Base-by-base conservation (phyloP, 2,888 invertebrate genomes). In the Netelia melanura region DNA sequence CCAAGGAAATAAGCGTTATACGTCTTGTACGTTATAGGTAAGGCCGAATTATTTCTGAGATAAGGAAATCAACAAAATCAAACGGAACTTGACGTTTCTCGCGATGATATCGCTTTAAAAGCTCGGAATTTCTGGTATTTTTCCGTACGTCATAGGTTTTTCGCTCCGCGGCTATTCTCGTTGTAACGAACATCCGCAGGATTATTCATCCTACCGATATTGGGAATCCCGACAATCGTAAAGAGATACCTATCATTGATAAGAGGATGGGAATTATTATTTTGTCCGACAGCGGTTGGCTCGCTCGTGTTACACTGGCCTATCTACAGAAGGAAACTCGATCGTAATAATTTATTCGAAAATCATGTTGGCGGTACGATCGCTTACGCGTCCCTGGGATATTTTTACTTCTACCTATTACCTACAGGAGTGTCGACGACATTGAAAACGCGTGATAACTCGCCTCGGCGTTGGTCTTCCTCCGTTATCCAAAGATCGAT, bases 401-500 rank as follows among this genome's bases (percentile, higher is more conserved):
- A 56, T 78, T 58, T 78, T 9, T 23, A 25, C 61, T 54, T 58
- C 62, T 30, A 21, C 78, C 68, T 58, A 17, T 17, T 17, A 17
- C 17, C 17, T 17, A 17, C 6, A 52, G 43, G 67, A 81, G 74
- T n/a, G 23, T 44, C 44, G 23, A 72, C 38, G 74, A 56, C 58
- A 61, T 65, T 43, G 44, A 10, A 23, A 67, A 72, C 52, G 54
- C 68, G 72, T 68, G 58, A 72, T 67, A 25, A 17, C 67, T 48
- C 48, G 48, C 74, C 65, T 74, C 61, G 67, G 44, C 58, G 43
- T 58, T 67, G 17, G 67, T 77, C 6, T 71, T 68, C 75, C 21
- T 56, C 58, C 65, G 58, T 74, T 81, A 81, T 81, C 80, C 52
- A 21, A 43, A 74, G 30, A 74, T 72, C 74, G 23, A 74, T 74